Base-by-base conservation (phyloP, 2,888 invertebrate species). In the Agrochola macilenta region DNA sequence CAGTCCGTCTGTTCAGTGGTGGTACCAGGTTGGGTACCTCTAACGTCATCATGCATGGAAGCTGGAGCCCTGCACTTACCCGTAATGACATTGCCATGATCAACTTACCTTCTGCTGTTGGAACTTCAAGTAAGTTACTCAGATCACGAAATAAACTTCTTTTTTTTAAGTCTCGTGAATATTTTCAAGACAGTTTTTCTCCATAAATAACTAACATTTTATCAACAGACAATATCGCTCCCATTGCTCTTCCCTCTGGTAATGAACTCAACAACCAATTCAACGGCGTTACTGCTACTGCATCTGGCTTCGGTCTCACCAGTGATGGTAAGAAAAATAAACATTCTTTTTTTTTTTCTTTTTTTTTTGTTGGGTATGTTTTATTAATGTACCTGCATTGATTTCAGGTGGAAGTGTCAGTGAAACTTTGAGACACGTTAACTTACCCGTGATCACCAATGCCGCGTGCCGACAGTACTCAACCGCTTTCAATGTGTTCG, bases 51-150 rank as follows among this genome's bases (percentile, higher is more conserved):
- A 80, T 87, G 78, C 95, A 95, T 73, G 87, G 89, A 4, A 89
- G 83, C 76, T 95, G 93, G 93, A 74, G 57, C 20, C 93, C 94
- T 0, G 0, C 7, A 0, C 74, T 87, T 3, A 81, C 80, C 46
- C 90, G 92, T 49, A 93, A 95, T 71, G 95, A 95, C 72, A 83
- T 95, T 17, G 94, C 91, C 52, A 80, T 94, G 0, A 87, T 93
- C 61, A 87, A 84, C 54, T 70, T 94, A 35, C 84, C 90, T 0
- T 61, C 7, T 1, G 0, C 69, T 4, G 89, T 92, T 5, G 0
- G 76, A 7, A 63, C 86, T 3, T 87, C 90, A 46, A 77, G 93
- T 93, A 78, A 87, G 90, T n/a, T n/a, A n/a, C n/a, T n/a, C n/a
- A n/a, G n/a, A n/a, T n/a, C n/a, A n/a, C n/a, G n/a, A n/a, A n/a